These are phyloP conservation scores for Siniperca scherzeri DNA, from an alignment of 2,797 vertebrate species.

Conservation along the genomic window DNA sequence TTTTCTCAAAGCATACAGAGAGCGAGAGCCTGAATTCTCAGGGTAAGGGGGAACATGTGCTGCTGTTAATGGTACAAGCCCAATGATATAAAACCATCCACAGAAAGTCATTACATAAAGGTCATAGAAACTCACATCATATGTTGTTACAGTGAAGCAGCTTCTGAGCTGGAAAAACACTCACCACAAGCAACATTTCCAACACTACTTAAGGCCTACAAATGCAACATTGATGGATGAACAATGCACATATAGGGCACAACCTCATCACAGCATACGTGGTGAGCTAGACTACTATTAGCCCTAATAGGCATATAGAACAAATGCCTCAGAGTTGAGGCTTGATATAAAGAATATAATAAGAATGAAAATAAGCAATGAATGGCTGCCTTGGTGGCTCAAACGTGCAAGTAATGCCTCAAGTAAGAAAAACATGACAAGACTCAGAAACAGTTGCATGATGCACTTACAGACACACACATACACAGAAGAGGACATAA, in stretches of 20 bases:
- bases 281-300: slow-evolving; percentile 2
- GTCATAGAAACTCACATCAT: slow-evolving; percentile 39
- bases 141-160: slow-evolving; percentile 22
- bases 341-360: slow-evolving; percentile 29
- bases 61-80: slow-evolving; percentile 19
- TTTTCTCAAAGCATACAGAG: slow-evolving; percentile 11
- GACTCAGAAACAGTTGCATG: slow-evolving; percentile 1
- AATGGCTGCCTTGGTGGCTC: slow-evolving; percentile 24
- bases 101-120: slow-evolving; percentile 54
- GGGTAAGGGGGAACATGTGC: background rate
- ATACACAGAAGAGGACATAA: background rate
- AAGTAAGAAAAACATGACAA: slow-evolving; percentile 37
- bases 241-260: slow-evolving; percentile 53
- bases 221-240: slow-evolving; percentile 46
- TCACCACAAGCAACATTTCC: slow-evolving; percentile 29
- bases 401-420: slow-evolving; percentile 28
- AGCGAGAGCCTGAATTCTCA: background rate
- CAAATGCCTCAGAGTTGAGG: slow-evolving; percentile 13
- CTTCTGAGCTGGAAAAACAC: slow-evolving; percentile 36
- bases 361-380: slow-evolving; percentile 20
- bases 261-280: slow-evolving; percentile 21
- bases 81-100: slow-evolving; percentile 30
- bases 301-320: slow-evolving; percentile 19
- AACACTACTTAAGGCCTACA: background rate
- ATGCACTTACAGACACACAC: slow-evolving; percentile 21